A percentile compares a stretch with the other conserved stretches of the same genome.
Conservation (phyloP, 2,888 invertebrate genomes). For the Petrolisthes cinctipes region DNA sequence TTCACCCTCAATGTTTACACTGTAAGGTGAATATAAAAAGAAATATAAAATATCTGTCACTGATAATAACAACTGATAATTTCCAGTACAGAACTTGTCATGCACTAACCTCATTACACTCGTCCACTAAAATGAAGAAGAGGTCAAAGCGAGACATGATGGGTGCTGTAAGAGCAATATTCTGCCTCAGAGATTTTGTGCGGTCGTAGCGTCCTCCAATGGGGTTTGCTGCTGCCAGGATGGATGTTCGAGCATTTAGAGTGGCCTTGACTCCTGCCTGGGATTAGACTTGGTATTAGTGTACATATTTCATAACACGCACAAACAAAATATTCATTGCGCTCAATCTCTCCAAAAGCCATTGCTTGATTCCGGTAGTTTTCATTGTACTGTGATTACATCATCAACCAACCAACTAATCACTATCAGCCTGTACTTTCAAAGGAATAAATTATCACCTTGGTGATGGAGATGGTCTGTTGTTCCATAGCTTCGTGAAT, state of each 20-base stretch:
- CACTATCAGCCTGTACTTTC: too few relatives aligned
- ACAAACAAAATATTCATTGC: not conserved
- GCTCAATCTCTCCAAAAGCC: not conserved
- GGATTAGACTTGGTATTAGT: slow-evolving; percentile 43
- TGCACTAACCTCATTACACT: slow-evolving; percentile 84
- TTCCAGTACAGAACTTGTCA: too few relatives aligned
- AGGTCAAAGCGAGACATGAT: slow-evolving; percentile 99
- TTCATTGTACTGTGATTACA: not conserved
- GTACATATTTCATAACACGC: not conserved
- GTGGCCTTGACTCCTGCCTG: slow-evolving; percentile 97
- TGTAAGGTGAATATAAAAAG: not conserved
- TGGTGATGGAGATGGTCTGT: slow-evolving; percentile 98
- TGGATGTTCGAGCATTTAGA: slow-evolving; percentile 95
- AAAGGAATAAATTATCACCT: slow-evolving; percentile 73
- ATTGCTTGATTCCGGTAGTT: not conserved
- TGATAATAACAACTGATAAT: not conserved
- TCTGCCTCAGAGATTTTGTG: slow-evolving; percentile 92
- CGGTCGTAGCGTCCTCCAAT: slow-evolving; percentile 97
- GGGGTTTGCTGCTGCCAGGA: slow-evolving; percentile 98
- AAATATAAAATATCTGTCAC: not conserved
- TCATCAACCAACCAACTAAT: too few relatives aligned
- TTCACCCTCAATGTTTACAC: not conserved
- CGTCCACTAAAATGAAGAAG: slow-evolving; percentile 98
- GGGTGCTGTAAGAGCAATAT: slow-evolving; percentile 92
- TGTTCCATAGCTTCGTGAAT: slow-evolving; percentile 99